Evolutionary conservation across 2,797 vertebrate genomes (phyloP).

Genomic region (Dermochelys coriacea): DNA sequence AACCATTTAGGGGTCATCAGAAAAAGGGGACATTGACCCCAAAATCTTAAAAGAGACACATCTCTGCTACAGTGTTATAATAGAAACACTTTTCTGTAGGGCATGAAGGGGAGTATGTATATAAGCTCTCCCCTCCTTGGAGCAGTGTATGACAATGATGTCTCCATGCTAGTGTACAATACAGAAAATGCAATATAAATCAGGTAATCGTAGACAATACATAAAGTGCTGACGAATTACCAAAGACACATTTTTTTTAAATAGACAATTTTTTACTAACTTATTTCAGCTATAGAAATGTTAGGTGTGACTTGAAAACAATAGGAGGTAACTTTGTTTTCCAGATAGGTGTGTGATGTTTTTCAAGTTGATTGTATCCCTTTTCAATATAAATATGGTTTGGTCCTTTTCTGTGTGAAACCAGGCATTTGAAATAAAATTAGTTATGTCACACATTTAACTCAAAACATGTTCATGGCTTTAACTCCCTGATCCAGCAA

Average conservation of each 20-base stretch:
- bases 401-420: not conserved
- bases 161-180: not conserved
- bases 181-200: not conserved
- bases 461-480: not conserved
- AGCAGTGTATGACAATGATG: not conserved
- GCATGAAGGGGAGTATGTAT: not conserved
- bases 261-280: not conserved
- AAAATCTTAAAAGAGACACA: not conserved
- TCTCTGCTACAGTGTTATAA: not conserved
- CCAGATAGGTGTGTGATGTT: not conserved
- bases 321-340: not conserved
- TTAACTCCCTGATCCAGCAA: not conserved
- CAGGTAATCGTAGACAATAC: not conserved
- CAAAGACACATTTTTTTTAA: not conserved
- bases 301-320: not conserved
- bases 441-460: not conserved
- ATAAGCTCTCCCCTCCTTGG: not conserved
- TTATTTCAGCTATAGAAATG: not conserved
- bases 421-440: not conserved
- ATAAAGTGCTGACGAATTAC: not conserved
- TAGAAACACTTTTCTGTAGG: not conserved
- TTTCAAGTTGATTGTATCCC: not conserved
- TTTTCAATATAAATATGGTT: not conserved
- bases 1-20: not conserved
- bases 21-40: not conserved